These are phyloP conservation scores for Protula sp. DNA, from an alignment of 2,888 invertebrate genomes.

Conservation along the genomic window DNA sequence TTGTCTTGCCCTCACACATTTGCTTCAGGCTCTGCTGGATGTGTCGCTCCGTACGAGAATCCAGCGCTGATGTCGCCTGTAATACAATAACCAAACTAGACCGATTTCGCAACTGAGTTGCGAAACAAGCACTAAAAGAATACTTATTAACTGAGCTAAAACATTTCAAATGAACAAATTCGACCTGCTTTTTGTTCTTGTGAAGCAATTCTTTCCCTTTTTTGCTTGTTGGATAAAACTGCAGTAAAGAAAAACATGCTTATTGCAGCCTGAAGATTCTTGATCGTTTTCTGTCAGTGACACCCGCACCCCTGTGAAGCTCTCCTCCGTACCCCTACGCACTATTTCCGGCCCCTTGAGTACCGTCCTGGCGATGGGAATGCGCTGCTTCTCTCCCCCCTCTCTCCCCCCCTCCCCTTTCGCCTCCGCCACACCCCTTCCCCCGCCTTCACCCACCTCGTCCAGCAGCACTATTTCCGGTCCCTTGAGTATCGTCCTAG, in stretches of 20 bases:
- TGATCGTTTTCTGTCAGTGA: too few relatives aligned
- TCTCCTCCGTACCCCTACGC: slow-evolving; percentile 75
- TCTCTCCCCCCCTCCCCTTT: slow-evolving; percentile 79
- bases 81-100: too few relatives aligned
- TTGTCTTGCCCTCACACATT: slow-evolving; percentile 76
- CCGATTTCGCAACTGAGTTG: too few relatives aligned
- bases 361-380: slow-evolving; percentile 88
- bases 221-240: too few relatives aligned
- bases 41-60: slow-evolving; percentile 84
- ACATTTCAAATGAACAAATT: not conserved
- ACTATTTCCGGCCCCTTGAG: slow-evolving; percentile 83
- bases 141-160: not conserved
- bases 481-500: slow-evolving; percentile 81
- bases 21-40: slow-evolving; percentile 70
- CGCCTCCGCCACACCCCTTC: too few relatives aligned
- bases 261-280: too few relatives aligned
- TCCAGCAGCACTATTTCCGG: slow-evolving; percentile 83
- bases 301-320: too few relatives aligned
- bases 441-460: slow-evolving; percentile 69
- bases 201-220: too few relatives aligned
- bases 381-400: slow-evolving; percentile 94
- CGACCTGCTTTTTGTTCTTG: too few relatives aligned
- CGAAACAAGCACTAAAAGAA: too few relatives aligned
- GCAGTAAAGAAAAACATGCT: too few relatives aligned
- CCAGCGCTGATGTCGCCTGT: slow-evolving; percentile 67